Percentiles rank a stretch among this genome's conserved stretches.
These are phyloP conservation scores for Anguilla obscura DNA, from an alignment of 2,797 vertebrate genomes.

Conservation along the genomic window DNA sequence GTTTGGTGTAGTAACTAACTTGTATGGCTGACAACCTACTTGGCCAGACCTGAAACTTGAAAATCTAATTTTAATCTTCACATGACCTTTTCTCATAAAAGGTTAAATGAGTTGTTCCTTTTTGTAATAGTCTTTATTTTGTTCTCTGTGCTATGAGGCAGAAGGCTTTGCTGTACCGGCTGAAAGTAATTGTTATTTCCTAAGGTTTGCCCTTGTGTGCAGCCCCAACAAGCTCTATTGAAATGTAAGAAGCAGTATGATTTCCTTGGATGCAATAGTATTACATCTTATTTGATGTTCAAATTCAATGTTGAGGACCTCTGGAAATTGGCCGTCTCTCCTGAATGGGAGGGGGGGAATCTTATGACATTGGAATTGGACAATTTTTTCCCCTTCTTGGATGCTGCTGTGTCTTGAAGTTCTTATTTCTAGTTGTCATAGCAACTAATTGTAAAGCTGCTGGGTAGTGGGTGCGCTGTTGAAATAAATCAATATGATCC, in stretches of 20 bases:
- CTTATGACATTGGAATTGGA: background rate
- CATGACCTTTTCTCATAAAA: background rate
- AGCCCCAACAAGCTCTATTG: background rate
- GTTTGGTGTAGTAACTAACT: background rate
- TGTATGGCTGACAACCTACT: background rate
- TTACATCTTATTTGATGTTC: background rate
- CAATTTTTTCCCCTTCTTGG: background rate
- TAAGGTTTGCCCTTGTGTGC: background rate
- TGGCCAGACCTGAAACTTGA: background rate
- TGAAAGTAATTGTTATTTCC: background rate
- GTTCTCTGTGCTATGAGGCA: background rate
- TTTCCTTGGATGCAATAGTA: background rate
- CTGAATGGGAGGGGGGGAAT: background rate
- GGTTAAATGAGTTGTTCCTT: background rate
- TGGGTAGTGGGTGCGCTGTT: background rate
- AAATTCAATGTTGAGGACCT: background rate
- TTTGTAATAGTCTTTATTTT: background rate
- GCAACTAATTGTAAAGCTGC: background rate
- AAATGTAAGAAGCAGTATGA: background rate
- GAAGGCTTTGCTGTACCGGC: background rate
- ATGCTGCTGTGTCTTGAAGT: background rate
- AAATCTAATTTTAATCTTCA: background rate
- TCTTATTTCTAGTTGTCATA: conserved; percentile 21
- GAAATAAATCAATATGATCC: background rate
- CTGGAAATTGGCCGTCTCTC: background rate